phyloP scores from a whole-genome alignment of 2,797 vertebrate genomes.

The Molossus alvarezi region DNA sequence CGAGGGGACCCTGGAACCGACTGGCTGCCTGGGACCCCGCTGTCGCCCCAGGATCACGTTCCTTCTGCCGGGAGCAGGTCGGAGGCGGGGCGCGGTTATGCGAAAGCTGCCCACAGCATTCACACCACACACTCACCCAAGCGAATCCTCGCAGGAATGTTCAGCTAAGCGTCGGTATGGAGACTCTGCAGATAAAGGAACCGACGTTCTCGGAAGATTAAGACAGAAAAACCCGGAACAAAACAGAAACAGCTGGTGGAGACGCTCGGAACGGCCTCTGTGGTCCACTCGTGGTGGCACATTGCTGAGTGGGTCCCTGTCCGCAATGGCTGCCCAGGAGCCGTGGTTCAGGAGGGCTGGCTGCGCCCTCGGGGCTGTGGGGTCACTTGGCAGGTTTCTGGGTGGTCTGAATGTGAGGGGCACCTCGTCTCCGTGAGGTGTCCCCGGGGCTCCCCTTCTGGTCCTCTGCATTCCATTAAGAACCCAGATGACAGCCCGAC shows the following conservation, averaged over 20 bases:
- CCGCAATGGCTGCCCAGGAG: fast-evolving
- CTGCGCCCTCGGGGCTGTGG: fast-evolving
- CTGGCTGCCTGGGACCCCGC: conserved; percentile 69
- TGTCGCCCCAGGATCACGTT: conserved; percentile 65
- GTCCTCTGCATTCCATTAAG: neutral
- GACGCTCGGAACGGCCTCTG: fast-evolving
- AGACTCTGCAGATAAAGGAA: conserved; percentile 12
- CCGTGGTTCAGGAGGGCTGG: fast-evolving
- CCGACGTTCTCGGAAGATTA: conserved; percentile 17
- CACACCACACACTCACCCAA: neutral
- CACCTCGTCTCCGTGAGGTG: fast-evolving
- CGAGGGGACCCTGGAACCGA: conserved; percentile 76
- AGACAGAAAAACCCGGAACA: neutral
- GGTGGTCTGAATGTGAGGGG: fast-evolving
- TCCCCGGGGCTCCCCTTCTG: too few species aligned
- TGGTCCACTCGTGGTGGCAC: neutral
- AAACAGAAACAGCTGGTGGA: neutral
- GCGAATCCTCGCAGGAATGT: neutral
- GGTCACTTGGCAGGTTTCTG: neutral
- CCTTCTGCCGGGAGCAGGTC: neutral
- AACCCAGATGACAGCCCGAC: neutral
- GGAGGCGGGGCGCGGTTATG: neutral
- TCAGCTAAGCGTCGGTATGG: neutral
- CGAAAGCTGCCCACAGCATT: neutral
- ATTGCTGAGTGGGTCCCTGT: neutral